Conservation (phyloP, 2,797 vertebrate genomes). For the Coregonus sp. region DNA sequence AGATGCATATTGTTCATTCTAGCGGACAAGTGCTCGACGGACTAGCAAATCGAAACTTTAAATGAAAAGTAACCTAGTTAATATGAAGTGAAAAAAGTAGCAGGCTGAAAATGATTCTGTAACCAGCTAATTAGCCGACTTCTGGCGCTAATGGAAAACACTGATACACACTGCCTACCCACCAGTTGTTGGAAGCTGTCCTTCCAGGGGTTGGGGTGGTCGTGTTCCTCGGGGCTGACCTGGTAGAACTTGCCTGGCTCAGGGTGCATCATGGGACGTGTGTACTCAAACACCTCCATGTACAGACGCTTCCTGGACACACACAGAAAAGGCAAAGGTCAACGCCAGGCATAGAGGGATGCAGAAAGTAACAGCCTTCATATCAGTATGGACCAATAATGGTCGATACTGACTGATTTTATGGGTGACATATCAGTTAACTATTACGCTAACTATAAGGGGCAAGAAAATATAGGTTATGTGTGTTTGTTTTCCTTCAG, state of each 20-base stretch:
- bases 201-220: conserved; percentile 99
- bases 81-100: no score
- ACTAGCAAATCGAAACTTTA: conserved; percentile 94
- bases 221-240: conserved; percentile 98
- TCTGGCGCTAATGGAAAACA: background rate
- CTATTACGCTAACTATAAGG: no score
- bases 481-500: background rate
- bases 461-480: no score
- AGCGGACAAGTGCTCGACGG: no score
- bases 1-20: no score
- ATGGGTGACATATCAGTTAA: no score
- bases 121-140: conserved; percentile 79
- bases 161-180: conserved; percentile 44
- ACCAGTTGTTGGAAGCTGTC: conserved; percentile 99
- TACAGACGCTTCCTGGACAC: conserved; percentile 92
- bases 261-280: conserved; percentile 99
- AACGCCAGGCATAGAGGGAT: background rate
- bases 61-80: conserved; percentile 66
- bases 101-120: conserved; percentile 82
- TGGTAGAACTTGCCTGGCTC: conserved; percentile 98
- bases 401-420: no score
- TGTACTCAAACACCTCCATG: conserved; percentile 99
- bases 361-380: no score
- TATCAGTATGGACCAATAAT: no score
- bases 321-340: background rate